These are phyloP conservation scores for Maniola jurtina DNA, from an alignment of 1,140 invertebrate genomes.

Conservation along the genomic window DNA sequence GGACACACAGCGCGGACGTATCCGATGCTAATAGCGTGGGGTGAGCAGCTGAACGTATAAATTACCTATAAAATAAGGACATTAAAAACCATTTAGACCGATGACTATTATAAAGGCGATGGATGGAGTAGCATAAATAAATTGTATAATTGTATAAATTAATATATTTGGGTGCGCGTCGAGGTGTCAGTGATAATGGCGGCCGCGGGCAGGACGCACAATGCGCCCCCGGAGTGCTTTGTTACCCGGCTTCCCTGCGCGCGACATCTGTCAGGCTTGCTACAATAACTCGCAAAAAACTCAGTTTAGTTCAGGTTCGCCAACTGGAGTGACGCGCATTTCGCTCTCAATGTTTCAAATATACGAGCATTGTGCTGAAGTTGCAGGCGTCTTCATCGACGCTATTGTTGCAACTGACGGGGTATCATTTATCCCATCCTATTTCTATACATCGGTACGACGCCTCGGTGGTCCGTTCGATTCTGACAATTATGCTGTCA, in stretches of 20 bases:
- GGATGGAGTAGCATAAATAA: constrained; percentile 69
- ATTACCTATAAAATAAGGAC: constrained; percentile 72
- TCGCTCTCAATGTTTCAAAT: constrained; percentile 45
- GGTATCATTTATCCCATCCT: constrained; percentile 55
- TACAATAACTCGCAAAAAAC: constrained; percentile 75
- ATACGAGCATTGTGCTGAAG: constrained; percentile 45
- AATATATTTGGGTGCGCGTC: constrained; percentile 59
- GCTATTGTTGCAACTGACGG: constrained; percentile 60
- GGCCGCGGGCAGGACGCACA: constrained; percentile 50
- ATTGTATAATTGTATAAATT: constrained; percentile 69
- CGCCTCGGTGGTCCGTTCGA: constrained; percentile 53
- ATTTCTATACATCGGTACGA: not conserved
- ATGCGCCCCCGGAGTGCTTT: constrained; percentile 69
- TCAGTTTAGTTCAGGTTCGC: constrained; percentile 60
- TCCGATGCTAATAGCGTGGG: constrained; percentile 61
- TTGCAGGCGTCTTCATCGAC: constrained; percentile 57
- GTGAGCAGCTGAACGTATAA: constrained; percentile 69
- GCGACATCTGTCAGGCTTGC: constrained; percentile 75
- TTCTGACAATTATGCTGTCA: constrained; percentile 44
- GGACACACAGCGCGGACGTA: constrained; percentile 38
- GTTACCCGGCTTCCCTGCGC: constrained; percentile 60
- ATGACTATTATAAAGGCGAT: constrained; percentile 62
- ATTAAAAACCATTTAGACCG: constrained; percentile 76
- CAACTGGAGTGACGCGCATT: constrained; percentile 58
- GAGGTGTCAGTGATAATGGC: constrained; percentile 72